Base-by-base conservation (phyloP, 2,888 invertebrate genomes). In the Acanthosoma haemorrhoidale region DNA sequence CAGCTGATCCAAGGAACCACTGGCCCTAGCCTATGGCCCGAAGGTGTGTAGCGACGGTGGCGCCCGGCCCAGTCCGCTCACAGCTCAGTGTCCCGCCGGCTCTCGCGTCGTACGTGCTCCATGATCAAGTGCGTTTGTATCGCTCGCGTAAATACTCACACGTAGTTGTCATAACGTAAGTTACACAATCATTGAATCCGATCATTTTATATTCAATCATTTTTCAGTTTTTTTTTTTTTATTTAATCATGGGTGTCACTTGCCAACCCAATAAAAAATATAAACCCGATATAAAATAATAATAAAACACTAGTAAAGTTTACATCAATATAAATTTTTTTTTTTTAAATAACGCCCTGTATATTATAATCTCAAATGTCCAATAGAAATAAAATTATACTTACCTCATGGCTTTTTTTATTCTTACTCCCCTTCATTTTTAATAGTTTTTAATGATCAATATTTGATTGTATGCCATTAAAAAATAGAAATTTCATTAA, bases 151-250 rank as follows among this genome's bases (percentile, higher is more conserved):
- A 25, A 51, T n/a, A n/a, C n/a, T 25, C 51, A 11, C n/a, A 51
- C 51, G 51, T 51, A 51, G 21, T 43, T 43, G 43, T 51, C 51
- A 51, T 6, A 25, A 51, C 25, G 51, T 51, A 51, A 51, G 51
- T 51, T 51, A n/a, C n/a, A n/a, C n/a, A 25, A 51, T 51, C 13
- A 51, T 51, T 51, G 25, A 51, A 51, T 51, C 29, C 51, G 51
- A 25, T 51, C 51, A 51, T 51, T n/a, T n/a, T n/a, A n/a, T n/a
- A n/a, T n/a, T n/a, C n/a, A n/a, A n/a, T n/a, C n/a, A n/a, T n/a
- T n/a, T n/a, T n/a, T 51, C 25, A n/a, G 21, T 51, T 25, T 1
- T 25, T n/a, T 25, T 2, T 6, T 51, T 51, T 13, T 25, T 25
- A 51, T 8, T n/a, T 29, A 25, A 25, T 25, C 1, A 51, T 51